Conservation (phyloP, 2,797 vertebrate species). For the Chelon labrosus region DNA sequence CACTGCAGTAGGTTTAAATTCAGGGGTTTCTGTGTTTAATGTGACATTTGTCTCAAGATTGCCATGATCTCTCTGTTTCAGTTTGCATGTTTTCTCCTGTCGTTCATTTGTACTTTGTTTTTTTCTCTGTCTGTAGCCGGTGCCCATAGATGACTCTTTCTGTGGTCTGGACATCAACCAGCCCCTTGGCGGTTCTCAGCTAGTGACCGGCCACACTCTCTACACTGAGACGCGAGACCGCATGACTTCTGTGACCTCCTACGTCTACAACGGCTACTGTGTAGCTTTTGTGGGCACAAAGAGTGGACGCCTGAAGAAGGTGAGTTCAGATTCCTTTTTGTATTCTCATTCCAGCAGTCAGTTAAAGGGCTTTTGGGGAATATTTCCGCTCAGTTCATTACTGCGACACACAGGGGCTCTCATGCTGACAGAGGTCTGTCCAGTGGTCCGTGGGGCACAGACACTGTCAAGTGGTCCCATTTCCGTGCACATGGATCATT, state of each 20-base stretch:
- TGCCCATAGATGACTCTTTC: conserved; percentile 98
- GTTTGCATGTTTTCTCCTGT: neutral
- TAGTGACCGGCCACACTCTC: conserved; percentile 93
- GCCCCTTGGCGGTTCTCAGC: conserved; percentile 92
- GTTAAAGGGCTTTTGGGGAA: conserved; percentile 17
- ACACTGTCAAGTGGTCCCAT: conserved; percentile 55
- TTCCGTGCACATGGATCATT: conserved; percentile 58
- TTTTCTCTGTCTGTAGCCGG: conserved; percentile 84
- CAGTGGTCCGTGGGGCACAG: conserved; percentile 23
- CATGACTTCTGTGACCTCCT: conserved; percentile 96
- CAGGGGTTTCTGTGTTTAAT: conserved; percentile 26
- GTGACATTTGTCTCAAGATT: conserved; percentile 24
- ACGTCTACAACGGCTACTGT: conserved; percentile 96
- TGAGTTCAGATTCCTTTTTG: conserved; percentile 68
- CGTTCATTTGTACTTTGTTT: conserved; percentile 1
- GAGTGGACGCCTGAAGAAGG: conserved; percentile 97
- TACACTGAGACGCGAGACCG: conserved; percentile 94
- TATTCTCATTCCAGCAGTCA: conserved; percentile 8
- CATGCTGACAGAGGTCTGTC: conserved; percentile 12
- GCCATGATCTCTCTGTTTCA: neutral
- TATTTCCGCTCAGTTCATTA: conserved; percentile 27
- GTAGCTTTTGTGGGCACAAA: conserved; percentile 98
- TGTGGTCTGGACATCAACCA: conserved; percentile 99
- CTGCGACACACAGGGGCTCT: conserved; percentile 13
- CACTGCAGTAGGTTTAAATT: conserved; percentile 1